phyloP scores from a whole-genome alignment of 2,888 invertebrate species.

The Drosophila macrothrix region DNA sequence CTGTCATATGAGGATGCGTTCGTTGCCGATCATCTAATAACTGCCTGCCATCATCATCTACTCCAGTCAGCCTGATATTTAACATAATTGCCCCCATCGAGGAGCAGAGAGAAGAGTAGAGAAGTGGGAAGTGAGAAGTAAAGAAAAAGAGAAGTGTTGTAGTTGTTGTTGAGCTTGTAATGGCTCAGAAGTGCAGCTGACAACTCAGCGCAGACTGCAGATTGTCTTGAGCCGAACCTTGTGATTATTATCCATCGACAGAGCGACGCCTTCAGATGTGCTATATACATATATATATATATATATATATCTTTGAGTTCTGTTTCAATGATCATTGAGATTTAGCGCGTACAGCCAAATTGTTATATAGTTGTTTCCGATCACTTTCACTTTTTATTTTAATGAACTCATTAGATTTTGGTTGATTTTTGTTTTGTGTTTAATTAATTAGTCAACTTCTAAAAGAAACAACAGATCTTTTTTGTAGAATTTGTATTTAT shows the following conservation, averaged over 20 bases:
- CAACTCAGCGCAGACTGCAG: constrained; percentile 9
- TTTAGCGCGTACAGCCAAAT: background rate
- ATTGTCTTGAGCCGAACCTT: constrained; percentile 47
- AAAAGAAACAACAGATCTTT: background rate
- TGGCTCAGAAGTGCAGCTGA: constrained; percentile 27
- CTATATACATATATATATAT: background rate
- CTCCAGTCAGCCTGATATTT: constrained; percentile 64
- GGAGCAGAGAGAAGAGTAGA: constrained; percentile 5
- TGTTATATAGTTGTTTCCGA: background rate
- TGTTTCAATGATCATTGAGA: background rate
- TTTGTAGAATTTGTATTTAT: background rate
- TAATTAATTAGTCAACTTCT: background rate
- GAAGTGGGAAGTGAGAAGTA: background rate
- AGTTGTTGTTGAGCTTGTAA: constrained; percentile 24
- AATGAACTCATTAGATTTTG: background rate
- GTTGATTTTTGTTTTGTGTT: background rate
- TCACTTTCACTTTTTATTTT: constrained; percentile 9
- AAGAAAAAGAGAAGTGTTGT: constrained; percentile 12
- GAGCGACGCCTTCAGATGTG: constrained; percentile 56
- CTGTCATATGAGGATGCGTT: constrained; percentile 40
- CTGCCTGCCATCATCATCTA: constrained; percentile 57
- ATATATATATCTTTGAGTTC: background rate
- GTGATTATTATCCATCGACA: constrained; percentile 47
- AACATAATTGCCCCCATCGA: constrained; percentile 62
- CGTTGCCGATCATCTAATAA: constrained; percentile 70